Base-by-base conservation (phyloP, 2,113 vertebrate species). In the Egretta garzetta region DNA sequence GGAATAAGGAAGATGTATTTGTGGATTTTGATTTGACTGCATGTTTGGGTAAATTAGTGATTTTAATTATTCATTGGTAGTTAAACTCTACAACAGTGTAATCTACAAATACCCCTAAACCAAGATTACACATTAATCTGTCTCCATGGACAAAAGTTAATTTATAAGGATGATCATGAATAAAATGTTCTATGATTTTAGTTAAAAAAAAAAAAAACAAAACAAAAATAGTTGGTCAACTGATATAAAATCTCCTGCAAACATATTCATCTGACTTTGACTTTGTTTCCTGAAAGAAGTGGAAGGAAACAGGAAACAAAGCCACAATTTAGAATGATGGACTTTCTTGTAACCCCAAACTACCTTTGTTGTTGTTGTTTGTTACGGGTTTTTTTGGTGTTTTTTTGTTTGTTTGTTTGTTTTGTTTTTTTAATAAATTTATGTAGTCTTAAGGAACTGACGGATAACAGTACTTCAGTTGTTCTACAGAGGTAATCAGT, bases 241-340 rank as follows among this genome's bases (percentile, higher is more conserved):
- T 22, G 20, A 37, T 50, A 32, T 12, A 76, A 91, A 89, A 52
- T n/a, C 8, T 32, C 9, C 21, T 32, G 6, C 5, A 70, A 47
- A 41, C 1, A 1, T 30, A n/a, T 67, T 84, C 12, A 63, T 33
- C 62, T 37, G 26, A 2, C 21, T 90, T 74, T 95, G 55, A 71
- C 33, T 56, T 86, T 87, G 12, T 95, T 96, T 83, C 43, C 32
- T 89, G 60, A 85, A 60, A 93, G 52, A 71, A 93, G 19, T 53
- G 22, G 26, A 37, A 28, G 55, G 32, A 81, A 84, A 14, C 11
- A 72, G 14, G 52, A 94, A 86, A 79, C 3, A 81, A 89, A 53
- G 4, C 11, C 37, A 22, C 24, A 37, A 27, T 76, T 96, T 72
- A 33, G 20, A 95, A 66, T 23, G 8, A 82, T 68, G 68, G 53